Conservation (phyloP, 2,797 vertebrate species). For the Anabacerthia variegaticeps region DNA sequence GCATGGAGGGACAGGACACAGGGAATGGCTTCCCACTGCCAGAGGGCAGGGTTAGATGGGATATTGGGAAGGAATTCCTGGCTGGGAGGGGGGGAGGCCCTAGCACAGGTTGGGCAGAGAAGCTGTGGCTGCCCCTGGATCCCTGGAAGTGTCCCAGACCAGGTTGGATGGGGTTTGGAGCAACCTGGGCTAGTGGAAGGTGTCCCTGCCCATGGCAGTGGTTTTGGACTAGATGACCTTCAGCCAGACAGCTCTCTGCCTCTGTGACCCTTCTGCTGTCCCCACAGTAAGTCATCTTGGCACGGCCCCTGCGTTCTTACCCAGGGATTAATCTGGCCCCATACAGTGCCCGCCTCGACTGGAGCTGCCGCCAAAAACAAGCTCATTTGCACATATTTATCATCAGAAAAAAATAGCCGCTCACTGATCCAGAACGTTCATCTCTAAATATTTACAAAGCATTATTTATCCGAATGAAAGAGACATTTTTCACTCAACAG, state of each 20-base stretch:
- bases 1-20: not conserved
- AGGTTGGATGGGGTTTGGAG: accelerated
- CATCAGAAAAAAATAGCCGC: not conserved
- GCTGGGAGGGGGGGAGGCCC: accelerated
- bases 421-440: constrained; percentile 65
- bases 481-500: constrained; percentile 66
- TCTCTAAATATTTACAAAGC: constrained; percentile 79
- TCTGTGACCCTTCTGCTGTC: not conserved
- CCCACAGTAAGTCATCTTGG: not conserved
- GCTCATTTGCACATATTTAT: constrained; percentile 59
- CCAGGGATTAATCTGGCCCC: not conserved
- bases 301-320: accelerated
- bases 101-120: not conserved
- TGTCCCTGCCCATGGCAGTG: not conserved
- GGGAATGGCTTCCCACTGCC: accelerated
- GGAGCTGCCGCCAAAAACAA: not conserved
- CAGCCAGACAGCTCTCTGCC: not conserved
- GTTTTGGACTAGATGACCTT: not conserved
- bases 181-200: accelerated
- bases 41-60: accelerated
- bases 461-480: constrained; percentile 70
- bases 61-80: accelerated
- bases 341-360: not conserved
- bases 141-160: accelerated
- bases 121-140: not conserved